Evolutionary conservation across 2,113 vertebrate species (phyloP).

Genomic region (Periophthalmus modestus): DNA sequence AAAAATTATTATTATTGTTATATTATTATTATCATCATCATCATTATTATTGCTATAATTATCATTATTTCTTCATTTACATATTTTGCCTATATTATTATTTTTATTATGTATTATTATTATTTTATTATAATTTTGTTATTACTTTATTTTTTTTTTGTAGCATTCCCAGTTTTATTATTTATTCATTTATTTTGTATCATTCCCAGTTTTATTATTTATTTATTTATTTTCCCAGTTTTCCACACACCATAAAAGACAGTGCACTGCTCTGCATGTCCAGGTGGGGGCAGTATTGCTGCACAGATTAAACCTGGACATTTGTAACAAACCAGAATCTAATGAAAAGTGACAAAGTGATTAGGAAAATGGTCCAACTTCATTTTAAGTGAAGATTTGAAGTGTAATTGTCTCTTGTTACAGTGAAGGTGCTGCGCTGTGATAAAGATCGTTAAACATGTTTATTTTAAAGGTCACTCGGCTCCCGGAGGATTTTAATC

Average conservation of each 20-base stretch:
- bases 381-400: not conserved
- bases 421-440: not conserved
- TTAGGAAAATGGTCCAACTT: not conserved
- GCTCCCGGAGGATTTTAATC: not conserved
- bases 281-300: constrained; percentile 69
- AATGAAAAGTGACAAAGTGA: constrained; percentile 41
- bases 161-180: too few species aligned
- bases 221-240: too few species aligned
- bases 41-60: too few species aligned
- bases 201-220: too few species aligned
- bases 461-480: constrained; percentile 27
- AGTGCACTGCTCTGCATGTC: constrained; percentile 15
- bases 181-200: too few species aligned
- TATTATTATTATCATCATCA: too few species aligned
- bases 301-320: constrained; percentile 3
- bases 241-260: not conserved
- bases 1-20: too few species aligned
- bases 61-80: too few species aligned
- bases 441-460: constrained; percentile 12
- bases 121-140: too few species aligned
- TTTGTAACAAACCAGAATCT: not conserved
- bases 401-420: not conserved
- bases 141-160: too few species aligned
- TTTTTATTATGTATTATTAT: too few species aligned
- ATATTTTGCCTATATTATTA: too few species aligned